Base-by-base conservation (phyloP, 2,888 invertebrate species). In the Taphrorychus bicolor region DNA sequence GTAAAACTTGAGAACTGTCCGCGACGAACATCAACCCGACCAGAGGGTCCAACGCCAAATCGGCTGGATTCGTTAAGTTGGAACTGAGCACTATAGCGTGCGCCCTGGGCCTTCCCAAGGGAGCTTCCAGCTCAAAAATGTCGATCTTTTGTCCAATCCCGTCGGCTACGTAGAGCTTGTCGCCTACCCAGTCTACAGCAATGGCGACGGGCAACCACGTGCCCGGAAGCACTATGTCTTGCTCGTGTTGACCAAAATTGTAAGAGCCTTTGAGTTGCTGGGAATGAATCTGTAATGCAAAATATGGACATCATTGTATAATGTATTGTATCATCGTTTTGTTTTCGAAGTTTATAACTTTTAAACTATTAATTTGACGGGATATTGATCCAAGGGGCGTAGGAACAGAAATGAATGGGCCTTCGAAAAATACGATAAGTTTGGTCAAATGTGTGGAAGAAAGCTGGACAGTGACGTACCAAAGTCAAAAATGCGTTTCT, bases 141-240 rank as follows among this genome's bases (percentile, higher is more conserved):
- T 97, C 97, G 64, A 99, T 91, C 84, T 95, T 95, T 81, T 96
- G 94, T 0, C 96, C 96, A 18, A 95, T 87, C 17, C 92, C 89
- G 81, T 98, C 98, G 0, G 95, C 95, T 17, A 97, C 94, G 83
- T 98, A 98, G 5, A 99, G 86, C 81, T 97, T 98, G 81, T 96
- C 93, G 0, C 96, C 96, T 48, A 98, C 90, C 96, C 98, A 99
- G 84, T 98, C 98, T 14, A 98, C 92, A 5, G 98, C 97, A 56
- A 98, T 81, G 0, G 95, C 92, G 0, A 94, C 91, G 0, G 96
- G 96, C 0, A 93, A 87, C 95, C 95, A 95, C 0, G 93, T 92
- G 0, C 93, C 94, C 0, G 94, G 89, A 23, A 93, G 83, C 0
- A 89, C 85, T 72, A 94, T 89, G 76, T 93, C 93, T 5, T 84